Conservation (phyloP, 1,140 invertebrate genomes). For the Pissodes strobi region DNA sequence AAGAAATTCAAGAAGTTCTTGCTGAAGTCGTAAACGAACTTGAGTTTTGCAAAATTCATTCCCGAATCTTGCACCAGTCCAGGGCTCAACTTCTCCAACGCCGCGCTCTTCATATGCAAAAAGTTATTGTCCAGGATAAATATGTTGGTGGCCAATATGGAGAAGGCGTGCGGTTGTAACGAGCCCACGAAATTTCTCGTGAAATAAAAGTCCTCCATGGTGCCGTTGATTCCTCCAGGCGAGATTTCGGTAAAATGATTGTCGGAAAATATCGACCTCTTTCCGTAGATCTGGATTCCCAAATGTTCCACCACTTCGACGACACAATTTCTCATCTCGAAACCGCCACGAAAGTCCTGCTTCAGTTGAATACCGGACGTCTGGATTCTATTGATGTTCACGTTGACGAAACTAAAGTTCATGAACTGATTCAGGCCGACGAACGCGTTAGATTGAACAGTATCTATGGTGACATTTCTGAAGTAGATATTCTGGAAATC, state of each 20-base stretch:
- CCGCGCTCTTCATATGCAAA: constrained; percentile 53
- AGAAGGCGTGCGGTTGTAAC: constrained; percentile 54
- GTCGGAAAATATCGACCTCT: constrained; percentile 48
- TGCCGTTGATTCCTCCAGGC: constrained; percentile 56
- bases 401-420: constrained; percentile 58
- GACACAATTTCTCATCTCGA: constrained; percentile 55
- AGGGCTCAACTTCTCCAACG: constrained; percentile 45
- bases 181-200: constrained; percentile 55
- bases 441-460: constrained; percentile 57
- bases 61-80: constrained; percentile 51
- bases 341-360: constrained; percentile 42
- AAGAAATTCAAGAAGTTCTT: constrained; percentile 55
- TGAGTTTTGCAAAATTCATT: constrained; percentile 35
- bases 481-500: constrained; percentile 55
- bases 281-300: constrained; percentile 53
- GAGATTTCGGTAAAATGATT: constrained; percentile 54
- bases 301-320: constrained; percentile 55
- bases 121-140: constrained; percentile 57
- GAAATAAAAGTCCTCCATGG: constrained; percentile 54
- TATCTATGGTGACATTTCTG: constrained; percentile 57
- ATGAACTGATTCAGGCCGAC: constrained; percentile 55
- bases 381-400: constrained; percentile 56
- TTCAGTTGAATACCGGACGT: constrained; percentile 55
- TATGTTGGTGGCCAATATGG: constrained; percentile 52
- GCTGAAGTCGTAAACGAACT: constrained; percentile 54